Evolutionary conservation across 2,797 vertebrate genomes (phyloP).

Genomic region (Catharus ustulatus): DNA sequence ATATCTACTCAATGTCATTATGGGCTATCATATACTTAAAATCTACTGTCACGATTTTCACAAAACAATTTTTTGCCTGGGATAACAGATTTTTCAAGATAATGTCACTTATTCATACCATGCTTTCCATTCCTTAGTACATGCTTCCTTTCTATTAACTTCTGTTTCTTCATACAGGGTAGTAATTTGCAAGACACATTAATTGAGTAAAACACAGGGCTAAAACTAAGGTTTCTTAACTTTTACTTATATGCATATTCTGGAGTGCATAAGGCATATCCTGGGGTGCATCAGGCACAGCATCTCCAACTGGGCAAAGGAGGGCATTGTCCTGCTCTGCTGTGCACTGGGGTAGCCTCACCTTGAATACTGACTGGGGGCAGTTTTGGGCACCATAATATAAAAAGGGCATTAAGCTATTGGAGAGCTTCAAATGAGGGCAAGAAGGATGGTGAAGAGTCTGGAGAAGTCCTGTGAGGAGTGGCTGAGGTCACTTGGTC

Average conservation of each 20-base stretch:
- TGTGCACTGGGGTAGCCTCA: neutral
- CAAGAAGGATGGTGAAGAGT: neutral
- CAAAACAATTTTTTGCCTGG: neutral
- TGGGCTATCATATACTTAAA: neutral
- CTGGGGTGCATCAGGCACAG: neutral
- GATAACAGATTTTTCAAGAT: neutral
- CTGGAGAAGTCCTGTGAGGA: neutral
- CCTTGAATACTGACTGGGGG: fast-evolving
- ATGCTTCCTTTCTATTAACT: neutral
- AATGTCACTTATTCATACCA: neutral
- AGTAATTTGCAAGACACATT: neutral
- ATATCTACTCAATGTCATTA: neutral
- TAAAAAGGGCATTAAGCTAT: neutral
- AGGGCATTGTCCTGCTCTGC: neutral
- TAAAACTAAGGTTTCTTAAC: neutral
- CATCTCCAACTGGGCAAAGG: fast-evolving
- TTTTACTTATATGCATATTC: neutral
- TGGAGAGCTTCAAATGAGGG: neutral
- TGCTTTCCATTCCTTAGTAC: neutral
- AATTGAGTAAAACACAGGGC: neutral
- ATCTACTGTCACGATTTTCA: neutral
- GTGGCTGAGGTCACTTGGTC: neutral
- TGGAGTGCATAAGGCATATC: neutral
- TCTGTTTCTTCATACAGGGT: neutral
- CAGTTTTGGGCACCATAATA: neutral